Conservation (phyloP, 2,113 vertebrate species). For the Nerophis ophidion region DNA sequence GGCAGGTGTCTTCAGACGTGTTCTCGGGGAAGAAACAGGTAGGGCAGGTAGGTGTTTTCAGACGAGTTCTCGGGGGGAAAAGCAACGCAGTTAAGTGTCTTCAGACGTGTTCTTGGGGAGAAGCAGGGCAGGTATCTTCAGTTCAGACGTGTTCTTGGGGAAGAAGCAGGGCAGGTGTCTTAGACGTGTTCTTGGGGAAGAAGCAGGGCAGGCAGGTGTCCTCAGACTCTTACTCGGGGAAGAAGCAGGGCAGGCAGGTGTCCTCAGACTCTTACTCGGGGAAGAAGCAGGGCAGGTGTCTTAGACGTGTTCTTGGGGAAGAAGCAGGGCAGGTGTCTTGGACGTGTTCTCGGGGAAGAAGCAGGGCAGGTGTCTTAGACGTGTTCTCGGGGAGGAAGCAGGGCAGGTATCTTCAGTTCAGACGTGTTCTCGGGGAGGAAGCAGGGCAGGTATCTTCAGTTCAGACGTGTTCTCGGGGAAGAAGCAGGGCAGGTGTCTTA, state of each 20-base stretch:
- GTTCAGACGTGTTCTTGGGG: background rate
- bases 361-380: too few relatives aligned
- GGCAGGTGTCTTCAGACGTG: background rate
- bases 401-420: too few relatives aligned
- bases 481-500: too few relatives aligned
- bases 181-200: background rate
- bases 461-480: background rate
- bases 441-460: too few relatives aligned
- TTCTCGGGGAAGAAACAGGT: background rate
- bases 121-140: too few relatives aligned
- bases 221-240: background rate
- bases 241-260: too few relatives aligned
- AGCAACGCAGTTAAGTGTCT: too few relatives aligned
- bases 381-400: background rate
- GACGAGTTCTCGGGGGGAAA: background rate
- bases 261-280: background rate
- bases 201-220: too few relatives aligned
- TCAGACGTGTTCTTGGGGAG: background rate
- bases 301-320: background rate
- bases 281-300: too few relatives aligned
- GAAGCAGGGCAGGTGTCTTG: too few relatives aligned
- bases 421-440: background rate
- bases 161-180: too few relatives aligned
- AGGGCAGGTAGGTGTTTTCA: too few relatives aligned
- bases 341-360: background rate